phyloP scores from a whole-genome alignment of 2,797 vertebrate genomes.

The Eospalax fontanierii region DNA sequence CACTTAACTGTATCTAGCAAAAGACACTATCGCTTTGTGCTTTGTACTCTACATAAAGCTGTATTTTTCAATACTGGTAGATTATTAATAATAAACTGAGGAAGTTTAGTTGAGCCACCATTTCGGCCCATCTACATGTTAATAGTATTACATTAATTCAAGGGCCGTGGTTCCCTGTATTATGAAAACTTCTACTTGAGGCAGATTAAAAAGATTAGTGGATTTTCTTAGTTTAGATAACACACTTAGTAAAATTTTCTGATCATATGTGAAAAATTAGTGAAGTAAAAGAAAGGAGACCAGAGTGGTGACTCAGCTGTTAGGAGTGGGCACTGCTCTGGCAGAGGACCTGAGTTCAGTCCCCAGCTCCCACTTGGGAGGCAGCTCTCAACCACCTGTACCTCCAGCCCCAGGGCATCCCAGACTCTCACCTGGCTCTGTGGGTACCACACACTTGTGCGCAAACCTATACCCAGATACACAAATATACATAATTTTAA shows the following conservation, averaged over 20 bases:
- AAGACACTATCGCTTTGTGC: background rate
- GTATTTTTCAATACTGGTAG: background rate
- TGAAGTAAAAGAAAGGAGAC: conserved; percentile 45
- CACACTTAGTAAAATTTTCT: conserved; percentile 64
- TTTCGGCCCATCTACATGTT: conserved; percentile 82
- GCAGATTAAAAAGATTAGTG: conserved; percentile 83
- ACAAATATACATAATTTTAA: too few species aligned
- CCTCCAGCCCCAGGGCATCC: background rate
- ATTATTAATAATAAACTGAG: conserved; percentile 15
- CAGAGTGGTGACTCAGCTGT: background rate
- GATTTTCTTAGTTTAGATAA: conserved; percentile 62
- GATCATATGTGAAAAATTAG: conserved; percentile 61
- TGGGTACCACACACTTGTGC: too few species aligned
- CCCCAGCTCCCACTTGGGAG: background rate
- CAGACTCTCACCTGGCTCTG: too few species aligned
- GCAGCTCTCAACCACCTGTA: background rate
- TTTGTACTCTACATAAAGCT: background rate
- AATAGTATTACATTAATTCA: conserved; percentile 89
- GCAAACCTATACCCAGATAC: too few species aligned
- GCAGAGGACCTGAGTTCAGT: background rate
- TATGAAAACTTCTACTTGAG: conserved; percentile 89
- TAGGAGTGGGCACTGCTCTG: background rate
- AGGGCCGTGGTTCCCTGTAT: conserved; percentile 89
- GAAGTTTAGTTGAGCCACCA: background rate
- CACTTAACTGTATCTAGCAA: background rate